Evolutionary conservation across 2,888 invertebrate species (phyloP).

Genomic region (Cepaea hortensis): DNA sequence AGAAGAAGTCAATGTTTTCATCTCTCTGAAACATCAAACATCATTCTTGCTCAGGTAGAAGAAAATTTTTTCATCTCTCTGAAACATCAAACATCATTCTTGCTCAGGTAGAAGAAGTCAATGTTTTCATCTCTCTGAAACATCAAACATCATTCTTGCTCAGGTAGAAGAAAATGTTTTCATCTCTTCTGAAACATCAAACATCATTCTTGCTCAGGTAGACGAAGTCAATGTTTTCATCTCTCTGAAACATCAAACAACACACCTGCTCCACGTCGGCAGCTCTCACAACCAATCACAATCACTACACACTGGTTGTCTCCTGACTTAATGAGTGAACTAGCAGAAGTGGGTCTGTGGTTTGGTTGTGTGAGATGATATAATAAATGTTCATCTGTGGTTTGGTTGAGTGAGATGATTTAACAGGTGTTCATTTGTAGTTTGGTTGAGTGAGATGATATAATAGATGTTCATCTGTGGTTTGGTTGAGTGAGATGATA

Average conservation of each 20-base stretch:
- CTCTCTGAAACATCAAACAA: constrained; percentile 29
- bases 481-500: too few species aligned
- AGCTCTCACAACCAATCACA: neutral
- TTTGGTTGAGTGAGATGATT: too few species aligned
- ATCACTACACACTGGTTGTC: neutral
- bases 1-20: constrained; percentile 43
- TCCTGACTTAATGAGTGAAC: too few species aligned
- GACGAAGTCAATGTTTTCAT: constrained; percentile 39
- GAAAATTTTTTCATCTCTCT: constrained; percentile 43
- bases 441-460: too few species aligned
- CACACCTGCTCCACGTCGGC: too few species aligned
- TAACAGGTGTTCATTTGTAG: too few species aligned
- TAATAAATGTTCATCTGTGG: too few species aligned
- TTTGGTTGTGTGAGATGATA: too few species aligned
- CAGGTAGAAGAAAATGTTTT: constrained; percentile 41
- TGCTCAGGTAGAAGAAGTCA: constrained; percentile 40
- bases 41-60: constrained; percentile 47
- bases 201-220: constrained; percentile 46
- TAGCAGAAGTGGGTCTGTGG: too few species aligned
- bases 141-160: constrained; percentile 43
- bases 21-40: constrained; percentile 39
- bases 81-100: constrained; percentile 40
- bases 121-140: constrained; percentile 43
- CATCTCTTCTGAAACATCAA: constrained; percentile 39
- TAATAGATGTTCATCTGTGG: too few species aligned